Base-by-base conservation (phyloP, 2,888 invertebrate genomes). In the Phania funesta region DNA sequence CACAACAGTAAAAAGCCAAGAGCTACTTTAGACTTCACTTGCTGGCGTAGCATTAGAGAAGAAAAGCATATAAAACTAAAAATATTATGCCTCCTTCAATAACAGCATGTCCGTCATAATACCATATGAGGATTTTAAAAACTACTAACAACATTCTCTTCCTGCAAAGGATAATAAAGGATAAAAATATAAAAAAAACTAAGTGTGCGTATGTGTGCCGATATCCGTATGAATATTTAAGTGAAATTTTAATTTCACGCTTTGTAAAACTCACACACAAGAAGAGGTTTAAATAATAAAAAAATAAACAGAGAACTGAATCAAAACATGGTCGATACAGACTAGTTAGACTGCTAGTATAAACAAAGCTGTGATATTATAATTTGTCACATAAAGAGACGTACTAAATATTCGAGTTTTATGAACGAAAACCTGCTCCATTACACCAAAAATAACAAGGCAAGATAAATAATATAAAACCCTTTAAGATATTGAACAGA, bases 221-320 rank as follows among this genome's bases (percentile, higher is more conserved):
- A 54, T 41, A 44, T 73, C 26, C 24, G 56, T 52, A 82, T 75
- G 64, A 77, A 81, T 82, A 80, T 78, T 68, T 81, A 71, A 83
- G 80, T 82, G 74, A 84, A 84, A 83, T 83, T 84, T 84, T 84
- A 85, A 85, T 85, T 85, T 85, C 85, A 85, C 84, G 85, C 85
- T 84, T 85, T 81, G 76, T 77, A 85, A 83, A 83, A 65, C 44
- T 67, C 74, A 70, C 29, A 74, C 16, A 29, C 67, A 35, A 52
- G n/a, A n/a, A 48, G 5, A 22, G 29, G 0, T 7, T 64, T 67
- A 71, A 73, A 65, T 65, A 76, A 67, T 50, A 75, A 75, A 58
- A 11, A 29, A n/a, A 65, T 35, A 67, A 24, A 26, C 46, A 73
- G 62, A 22, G 62, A 24, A 26, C 46, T 68, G 62, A 22, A 73